phyloP scores from a whole-genome alignment of 2,888 invertebrate species.

The Sthenelais limicola region DNA sequence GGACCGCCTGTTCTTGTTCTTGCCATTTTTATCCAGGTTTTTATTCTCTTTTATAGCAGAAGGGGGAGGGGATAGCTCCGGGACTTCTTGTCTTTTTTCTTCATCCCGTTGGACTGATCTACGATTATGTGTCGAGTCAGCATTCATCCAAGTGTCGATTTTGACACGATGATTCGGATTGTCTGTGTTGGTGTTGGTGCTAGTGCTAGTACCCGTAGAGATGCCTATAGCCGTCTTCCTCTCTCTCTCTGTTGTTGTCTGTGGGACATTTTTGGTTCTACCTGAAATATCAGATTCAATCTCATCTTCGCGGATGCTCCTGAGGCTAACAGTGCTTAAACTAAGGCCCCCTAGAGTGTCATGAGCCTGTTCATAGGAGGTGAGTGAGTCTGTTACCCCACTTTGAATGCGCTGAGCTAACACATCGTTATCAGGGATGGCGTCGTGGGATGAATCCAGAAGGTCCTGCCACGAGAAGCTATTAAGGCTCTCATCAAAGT shows the following conservation, averaged over 20 bases:
- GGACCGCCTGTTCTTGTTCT: background rate
- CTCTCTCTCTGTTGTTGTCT: background rate
- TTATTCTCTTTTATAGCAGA: background rate
- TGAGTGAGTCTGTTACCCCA: background rate
- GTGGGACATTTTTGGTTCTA: background rate
- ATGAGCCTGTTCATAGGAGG: background rate
- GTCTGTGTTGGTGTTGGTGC: background rate
- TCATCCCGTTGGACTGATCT: background rate
- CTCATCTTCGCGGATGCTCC: conserved; percentile 31
- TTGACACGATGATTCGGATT: no score
- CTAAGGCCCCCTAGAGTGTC: background rate
- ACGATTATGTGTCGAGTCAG: background rate
- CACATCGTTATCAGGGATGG: conserved; percentile 23
- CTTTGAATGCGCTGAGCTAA: conserved; percentile 14
- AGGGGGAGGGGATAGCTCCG: background rate
- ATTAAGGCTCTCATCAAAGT: conserved; percentile 38
- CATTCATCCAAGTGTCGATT: conserved; percentile 8
- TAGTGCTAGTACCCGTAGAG: no score
- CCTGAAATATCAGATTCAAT: conserved; percentile 18
- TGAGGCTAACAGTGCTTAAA: conserved; percentile 10
- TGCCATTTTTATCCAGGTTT: background rate
- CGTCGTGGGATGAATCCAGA: background rate
- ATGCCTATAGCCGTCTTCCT: no score
- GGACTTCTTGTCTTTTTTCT: background rate
- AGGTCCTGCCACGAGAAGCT: conserved; percentile 26